phyloP scores from a whole-genome alignment of 2,888 invertebrate species.

The Ectemnius cavifrons region DNA sequence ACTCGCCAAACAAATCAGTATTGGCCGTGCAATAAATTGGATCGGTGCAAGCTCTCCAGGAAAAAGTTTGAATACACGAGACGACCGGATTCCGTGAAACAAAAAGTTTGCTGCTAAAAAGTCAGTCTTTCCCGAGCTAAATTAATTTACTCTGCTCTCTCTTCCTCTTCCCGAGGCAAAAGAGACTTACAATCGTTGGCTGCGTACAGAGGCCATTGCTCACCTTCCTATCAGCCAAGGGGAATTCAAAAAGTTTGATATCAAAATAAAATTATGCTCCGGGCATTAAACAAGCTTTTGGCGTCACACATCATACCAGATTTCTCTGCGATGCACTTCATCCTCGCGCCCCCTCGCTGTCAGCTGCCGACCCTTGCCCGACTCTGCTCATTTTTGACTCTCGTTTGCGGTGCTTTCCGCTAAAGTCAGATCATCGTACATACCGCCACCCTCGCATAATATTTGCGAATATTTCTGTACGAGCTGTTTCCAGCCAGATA shows the following conservation, averaged over 20 bases:
- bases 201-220: too few relatives aligned
- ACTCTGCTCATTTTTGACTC: constrained; percentile 17
- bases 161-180: constrained; percentile 8
- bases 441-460: too few relatives aligned
- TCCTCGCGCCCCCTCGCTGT: constrained; percentile 29
- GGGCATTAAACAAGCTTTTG: constrained; percentile 29
- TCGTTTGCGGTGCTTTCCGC: not conserved
- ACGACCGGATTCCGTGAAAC: constrained; percentile 2
- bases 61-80: constrained; percentile 14
- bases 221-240: too few relatives aligned
- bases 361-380: constrained; percentile 34
- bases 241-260: not conserved
- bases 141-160: constrained; percentile 41
- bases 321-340: constrained; percentile 17
- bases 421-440: too few relatives aligned
- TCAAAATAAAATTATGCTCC: constrained; percentile 9
- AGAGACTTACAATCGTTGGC: too few relatives aligned
- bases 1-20: constrained; percentile 12
- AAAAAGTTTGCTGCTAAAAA: not conserved
- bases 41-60: not conserved
- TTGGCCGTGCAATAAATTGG: constrained; percentile 19
- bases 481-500: too few relatives aligned
- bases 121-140: constrained; percentile 22
- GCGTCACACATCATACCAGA: constrained; percentile 20
- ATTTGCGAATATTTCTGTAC: too few relatives aligned